These are phyloP conservation scores for Sarotherodon lohbergeri DNA, from an alignment of 2,113 vertebrate species.

Conservation along the genomic window DNA sequence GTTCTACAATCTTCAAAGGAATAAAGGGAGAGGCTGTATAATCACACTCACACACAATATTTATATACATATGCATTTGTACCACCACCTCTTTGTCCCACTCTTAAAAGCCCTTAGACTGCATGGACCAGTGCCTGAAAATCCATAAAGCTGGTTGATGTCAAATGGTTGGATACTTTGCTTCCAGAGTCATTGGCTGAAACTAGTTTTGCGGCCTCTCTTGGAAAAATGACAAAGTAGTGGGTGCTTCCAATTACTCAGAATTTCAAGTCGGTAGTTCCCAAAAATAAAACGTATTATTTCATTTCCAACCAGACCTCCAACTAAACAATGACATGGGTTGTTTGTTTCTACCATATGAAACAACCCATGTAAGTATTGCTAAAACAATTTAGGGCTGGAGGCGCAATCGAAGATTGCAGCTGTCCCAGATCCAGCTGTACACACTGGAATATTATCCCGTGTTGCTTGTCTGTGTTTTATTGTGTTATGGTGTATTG, in stretches of 20 bases:
- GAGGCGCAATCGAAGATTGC: no score
- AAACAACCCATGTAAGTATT: neutral
- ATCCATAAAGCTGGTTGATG: neutral
- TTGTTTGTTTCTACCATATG: neutral
- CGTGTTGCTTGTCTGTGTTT: no score
- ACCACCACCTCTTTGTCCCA: neutral
- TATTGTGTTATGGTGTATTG: no score
- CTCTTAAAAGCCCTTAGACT: neutral
- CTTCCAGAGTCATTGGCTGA: neutral
- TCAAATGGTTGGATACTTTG: neutral
- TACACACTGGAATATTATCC: no score
- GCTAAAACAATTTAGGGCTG: neutral
- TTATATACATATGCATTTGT: neutral
- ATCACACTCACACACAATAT: neutral
- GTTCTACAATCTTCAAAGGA: slow-evolving; percentile 9
- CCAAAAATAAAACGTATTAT: neutral
- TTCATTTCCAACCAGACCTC: neutral
- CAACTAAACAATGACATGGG: neutral
- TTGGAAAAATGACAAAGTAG: neutral
- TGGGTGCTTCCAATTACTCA: neutral
- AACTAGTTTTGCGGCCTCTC: neutral
- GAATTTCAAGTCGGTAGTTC: neutral
- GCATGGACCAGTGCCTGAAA: neutral
- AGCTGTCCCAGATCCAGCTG: no score
- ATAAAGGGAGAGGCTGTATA: neutral